Conservation (phyloP, 2,113 vertebrate genomes). For the Oceanites oceanicus region DNA sequence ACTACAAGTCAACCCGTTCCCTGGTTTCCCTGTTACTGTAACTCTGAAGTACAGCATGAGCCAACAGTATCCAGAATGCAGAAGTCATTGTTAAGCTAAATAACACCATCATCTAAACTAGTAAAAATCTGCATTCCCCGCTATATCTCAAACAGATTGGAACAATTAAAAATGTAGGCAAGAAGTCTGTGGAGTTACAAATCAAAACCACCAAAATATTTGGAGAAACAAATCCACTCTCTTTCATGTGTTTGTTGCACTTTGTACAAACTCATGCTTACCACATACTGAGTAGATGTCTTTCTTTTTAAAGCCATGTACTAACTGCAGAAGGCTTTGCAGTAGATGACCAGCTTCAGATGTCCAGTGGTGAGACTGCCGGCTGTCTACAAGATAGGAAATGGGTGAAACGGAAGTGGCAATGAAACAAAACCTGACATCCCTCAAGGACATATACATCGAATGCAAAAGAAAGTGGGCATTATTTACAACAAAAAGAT, state of each 20-base stretch:
- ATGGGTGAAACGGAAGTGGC: background rate
- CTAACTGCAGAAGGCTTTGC: background rate
- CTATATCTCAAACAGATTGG: background rate
- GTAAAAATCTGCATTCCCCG: background rate
- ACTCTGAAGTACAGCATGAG: background rate
- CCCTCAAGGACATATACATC: background rate
- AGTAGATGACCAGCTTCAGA: background rate
- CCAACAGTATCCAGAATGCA: background rate
- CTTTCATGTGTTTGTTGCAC: background rate
- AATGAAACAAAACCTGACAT: background rate
- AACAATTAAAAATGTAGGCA: background rate
- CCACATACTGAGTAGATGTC: background rate
- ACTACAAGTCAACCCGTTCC: background rate
- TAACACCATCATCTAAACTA: background rate
- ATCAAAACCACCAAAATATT: background rate
- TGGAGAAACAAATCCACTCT: background rate
- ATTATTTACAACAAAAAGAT: background rate
- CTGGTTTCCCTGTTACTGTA: background rate
- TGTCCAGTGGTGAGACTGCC: background rate
- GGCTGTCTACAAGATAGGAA: background rate
- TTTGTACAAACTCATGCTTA: background rate
- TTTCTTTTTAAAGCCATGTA: background rate
- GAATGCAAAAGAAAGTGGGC: background rate
- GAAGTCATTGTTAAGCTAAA: background rate
- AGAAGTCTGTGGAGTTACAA: background rate